Percentiles rank a stretch among this genome's conserved stretches.
phyloP scores from a whole-genome alignment of 2,888 invertebrate species.

The Agrotis exclamationis region DNA sequence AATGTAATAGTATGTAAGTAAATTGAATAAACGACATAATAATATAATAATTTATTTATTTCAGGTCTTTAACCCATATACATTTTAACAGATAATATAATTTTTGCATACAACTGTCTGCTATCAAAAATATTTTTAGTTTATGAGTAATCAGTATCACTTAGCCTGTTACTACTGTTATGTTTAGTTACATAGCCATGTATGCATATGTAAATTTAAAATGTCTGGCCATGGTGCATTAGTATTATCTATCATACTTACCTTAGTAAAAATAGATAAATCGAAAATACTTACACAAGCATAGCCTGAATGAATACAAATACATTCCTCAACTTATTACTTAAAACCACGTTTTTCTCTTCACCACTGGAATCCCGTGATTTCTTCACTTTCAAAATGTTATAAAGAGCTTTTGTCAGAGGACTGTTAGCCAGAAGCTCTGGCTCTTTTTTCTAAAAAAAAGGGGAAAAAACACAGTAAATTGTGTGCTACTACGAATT shows the following conservation, averaged over 20 bases:
- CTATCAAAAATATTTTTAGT: no score
- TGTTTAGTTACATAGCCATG: background rate
- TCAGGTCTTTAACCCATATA: no score
- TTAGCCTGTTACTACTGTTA: no score
- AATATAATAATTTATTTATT: no score
- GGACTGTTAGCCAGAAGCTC: constrained; percentile 66
- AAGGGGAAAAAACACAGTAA: background rate
- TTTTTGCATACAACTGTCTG: no score
- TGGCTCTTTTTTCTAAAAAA: constrained; percentile 60
- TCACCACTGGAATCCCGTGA: constrained; percentile 47
- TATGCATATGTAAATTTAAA: background rate
- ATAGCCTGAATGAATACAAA: constrained; percentile 86
- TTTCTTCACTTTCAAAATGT: constrained; percentile 67
- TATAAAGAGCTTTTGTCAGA: constrained; percentile 68
- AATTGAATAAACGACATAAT: no score
- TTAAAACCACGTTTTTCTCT: constrained; percentile 71
- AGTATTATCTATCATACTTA: background rate
- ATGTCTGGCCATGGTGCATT: background rate
- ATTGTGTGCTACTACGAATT: no score
- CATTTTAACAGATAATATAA: no score
- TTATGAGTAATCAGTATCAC: no score
- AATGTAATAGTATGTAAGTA: no score
- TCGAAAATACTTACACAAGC: constrained; percentile 82
- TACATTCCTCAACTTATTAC: constrained; percentile 79
- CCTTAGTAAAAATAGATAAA: background rate